These are phyloP conservation scores for Heterocephalus glaber DNA, from an alignment of 2,113 vertebrate genomes.

Conservation along the genomic window DNA sequence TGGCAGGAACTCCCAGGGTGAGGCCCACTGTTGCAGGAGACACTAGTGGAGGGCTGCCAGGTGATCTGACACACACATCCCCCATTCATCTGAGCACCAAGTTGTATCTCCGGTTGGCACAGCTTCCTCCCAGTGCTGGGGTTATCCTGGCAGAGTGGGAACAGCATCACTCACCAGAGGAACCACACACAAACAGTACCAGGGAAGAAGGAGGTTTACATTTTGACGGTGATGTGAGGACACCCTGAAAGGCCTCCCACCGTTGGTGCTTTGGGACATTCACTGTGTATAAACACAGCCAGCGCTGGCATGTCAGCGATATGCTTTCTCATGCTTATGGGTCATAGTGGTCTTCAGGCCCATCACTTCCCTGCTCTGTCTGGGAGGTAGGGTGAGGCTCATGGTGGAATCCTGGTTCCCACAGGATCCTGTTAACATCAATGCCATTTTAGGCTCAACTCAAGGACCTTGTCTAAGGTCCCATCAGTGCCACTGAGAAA, in stretches of 20 bases:
- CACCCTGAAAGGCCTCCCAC: not conserved
- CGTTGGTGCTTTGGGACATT: not conserved
- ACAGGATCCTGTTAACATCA: not conserved
- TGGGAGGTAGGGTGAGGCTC: not conserved
- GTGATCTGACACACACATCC: accelerated
- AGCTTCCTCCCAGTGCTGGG: not conserved
- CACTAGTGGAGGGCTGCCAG: not conserved
- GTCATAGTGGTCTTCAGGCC: not conserved
- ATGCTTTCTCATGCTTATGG: not conserved
- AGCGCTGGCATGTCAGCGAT: accelerated
- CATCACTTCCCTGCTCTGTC: too few relatives aligned
- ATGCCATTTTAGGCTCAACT: too few relatives aligned
- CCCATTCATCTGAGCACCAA: not conserved
- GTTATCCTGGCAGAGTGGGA: not conserved
- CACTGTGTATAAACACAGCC: not conserved
- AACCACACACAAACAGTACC: not conserved
- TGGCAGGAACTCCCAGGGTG: not conserved
- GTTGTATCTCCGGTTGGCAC: not conserved
- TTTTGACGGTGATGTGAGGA: not conserved
- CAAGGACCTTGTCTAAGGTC: not conserved
- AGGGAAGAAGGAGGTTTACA: not conserved
- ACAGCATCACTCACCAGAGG: not conserved
- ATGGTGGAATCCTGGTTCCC: not conserved
- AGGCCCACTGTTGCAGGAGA: not conserved
- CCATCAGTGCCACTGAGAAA: accelerated